Evolutionary conservation across 2,797 vertebrate genomes (phyloP).

Genomic region (Capromys pilorides): DNA sequence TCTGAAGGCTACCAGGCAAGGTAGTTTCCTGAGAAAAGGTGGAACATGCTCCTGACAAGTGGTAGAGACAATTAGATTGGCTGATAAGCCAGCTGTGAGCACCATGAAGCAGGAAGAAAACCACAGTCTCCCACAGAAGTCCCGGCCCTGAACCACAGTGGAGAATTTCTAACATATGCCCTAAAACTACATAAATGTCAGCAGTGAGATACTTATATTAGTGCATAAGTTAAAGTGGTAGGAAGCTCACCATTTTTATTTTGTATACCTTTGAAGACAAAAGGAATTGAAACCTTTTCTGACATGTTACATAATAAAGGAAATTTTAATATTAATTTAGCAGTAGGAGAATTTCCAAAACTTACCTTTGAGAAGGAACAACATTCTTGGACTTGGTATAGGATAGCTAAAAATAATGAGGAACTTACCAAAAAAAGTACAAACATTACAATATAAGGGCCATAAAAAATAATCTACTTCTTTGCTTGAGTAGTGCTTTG

Average conservation of each 20-base stretch:
- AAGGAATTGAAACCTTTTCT: background rate
- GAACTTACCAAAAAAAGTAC: background rate
- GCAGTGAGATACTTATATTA: background rate
- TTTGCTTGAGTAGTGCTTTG: background rate
- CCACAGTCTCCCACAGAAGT: background rate
- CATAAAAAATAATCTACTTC: background rate
- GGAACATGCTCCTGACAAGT: background rate
- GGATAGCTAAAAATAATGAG: background rate
- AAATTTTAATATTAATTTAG: background rate
- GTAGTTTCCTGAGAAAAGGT: conserved; percentile 13
- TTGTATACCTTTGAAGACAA: conserved; percentile 9
- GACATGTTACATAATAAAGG: background rate
- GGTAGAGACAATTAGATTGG: background rate
- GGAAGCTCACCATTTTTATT: background rate
- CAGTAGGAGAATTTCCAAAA: background rate
- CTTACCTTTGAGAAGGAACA: background rate
- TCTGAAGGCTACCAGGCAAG: conserved; percentile 29
- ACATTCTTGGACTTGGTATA: background rate
- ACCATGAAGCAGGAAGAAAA: background rate
- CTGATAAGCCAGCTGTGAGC: background rate
- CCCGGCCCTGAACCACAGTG: background rate
- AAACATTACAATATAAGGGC: background rate
- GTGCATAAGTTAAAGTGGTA: background rate
- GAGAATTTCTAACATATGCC: background rate
- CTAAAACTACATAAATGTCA: conserved; percentile 24